Evolutionary conservation across 2,888 invertebrate genomes (phyloP).

Genomic region (Sycophila texana): DNA sequence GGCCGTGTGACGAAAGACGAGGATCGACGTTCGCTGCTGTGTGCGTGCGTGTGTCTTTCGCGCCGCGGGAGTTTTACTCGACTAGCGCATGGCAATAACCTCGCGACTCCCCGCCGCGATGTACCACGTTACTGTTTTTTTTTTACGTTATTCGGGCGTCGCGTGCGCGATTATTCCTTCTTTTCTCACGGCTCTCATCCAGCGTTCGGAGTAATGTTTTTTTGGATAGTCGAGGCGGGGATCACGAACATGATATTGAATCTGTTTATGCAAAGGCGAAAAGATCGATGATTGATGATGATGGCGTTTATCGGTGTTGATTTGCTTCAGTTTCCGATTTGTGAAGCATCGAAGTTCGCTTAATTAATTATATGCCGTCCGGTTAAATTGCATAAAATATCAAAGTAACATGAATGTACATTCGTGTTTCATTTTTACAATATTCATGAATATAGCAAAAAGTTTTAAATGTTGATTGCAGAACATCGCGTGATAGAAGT

Average conservation of each 20-base stretch:
- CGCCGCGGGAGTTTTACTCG: background rate
- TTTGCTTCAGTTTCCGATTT: too few species aligned
- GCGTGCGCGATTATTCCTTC: too few species aligned
- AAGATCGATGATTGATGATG: constrained; percentile 11
- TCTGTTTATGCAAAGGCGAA: constrained; percentile 6
- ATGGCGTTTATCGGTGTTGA: background rate
- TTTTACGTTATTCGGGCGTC: constrained; percentile 12
- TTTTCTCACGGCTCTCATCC: too few species aligned
- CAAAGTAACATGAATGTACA: too few species aligned
- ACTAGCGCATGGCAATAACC: constrained; percentile 58
- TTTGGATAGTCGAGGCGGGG: too few species aligned
- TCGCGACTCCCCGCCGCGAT: constrained; percentile 41
- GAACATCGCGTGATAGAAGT: too few species aligned
- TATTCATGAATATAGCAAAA: too few species aligned
- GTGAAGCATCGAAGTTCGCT: background rate
- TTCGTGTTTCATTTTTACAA: too few species aligned
- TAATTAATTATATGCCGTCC: constrained; percentile 4
- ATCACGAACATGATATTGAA: background rate
- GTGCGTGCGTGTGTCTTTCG: background rate
- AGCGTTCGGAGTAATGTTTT: too few species aligned
- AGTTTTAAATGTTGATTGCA: too few species aligned
- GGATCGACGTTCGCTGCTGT: constrained; percentile 12
- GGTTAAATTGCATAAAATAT: too few species aligned
- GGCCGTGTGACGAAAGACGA: constrained; percentile 46
- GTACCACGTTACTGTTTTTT: constrained; percentile 16